Conservation (phyloP, 1,140 invertebrate genomes). For the Nomia melanderi region DNA sequence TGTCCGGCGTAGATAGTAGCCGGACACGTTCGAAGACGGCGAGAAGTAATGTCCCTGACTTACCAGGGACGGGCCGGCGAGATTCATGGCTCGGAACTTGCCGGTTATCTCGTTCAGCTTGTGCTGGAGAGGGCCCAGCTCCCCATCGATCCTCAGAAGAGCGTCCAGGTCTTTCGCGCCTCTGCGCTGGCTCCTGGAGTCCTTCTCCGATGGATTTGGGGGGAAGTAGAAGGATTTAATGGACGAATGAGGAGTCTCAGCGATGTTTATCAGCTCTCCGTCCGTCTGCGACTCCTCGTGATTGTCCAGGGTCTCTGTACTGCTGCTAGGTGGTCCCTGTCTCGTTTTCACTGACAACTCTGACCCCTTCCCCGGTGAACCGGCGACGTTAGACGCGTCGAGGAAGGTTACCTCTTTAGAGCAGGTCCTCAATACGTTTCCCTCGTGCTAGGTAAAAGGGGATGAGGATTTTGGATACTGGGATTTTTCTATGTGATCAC, state of each 20-base stretch:
- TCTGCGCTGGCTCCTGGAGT: not conserved
- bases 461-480: not conserved
- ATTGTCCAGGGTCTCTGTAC: too few species aligned
- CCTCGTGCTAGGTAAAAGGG: not conserved
- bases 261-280: conserved; percentile 53
- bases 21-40: not conserved
- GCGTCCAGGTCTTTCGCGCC: conserved; percentile 44
- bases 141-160: conserved; percentile 59
- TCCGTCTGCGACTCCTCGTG: not conserved
- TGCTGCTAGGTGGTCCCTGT: not conserved
- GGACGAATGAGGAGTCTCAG: conserved; percentile 54
- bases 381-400: not conserved
- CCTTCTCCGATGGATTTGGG: conserved; percentile 19
- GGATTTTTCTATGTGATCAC: too few species aligned
- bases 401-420: not conserved
- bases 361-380: not conserved
- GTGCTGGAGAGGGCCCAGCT: conserved; percentile 55
- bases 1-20: conserved; percentile 3
- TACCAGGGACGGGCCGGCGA: not conserved
- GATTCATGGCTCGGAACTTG: conserved; percentile 52
- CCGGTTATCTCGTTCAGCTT: conserved; percentile 59
- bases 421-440: too few species aligned
- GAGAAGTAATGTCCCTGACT: not conserved
- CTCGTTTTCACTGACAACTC: not conserved
- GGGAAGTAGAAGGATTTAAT: conserved; percentile 61